Base-by-base conservation (phyloP, 37 sponge, comb jelly and placozoan species). In the Beroe ovata region DNA sequence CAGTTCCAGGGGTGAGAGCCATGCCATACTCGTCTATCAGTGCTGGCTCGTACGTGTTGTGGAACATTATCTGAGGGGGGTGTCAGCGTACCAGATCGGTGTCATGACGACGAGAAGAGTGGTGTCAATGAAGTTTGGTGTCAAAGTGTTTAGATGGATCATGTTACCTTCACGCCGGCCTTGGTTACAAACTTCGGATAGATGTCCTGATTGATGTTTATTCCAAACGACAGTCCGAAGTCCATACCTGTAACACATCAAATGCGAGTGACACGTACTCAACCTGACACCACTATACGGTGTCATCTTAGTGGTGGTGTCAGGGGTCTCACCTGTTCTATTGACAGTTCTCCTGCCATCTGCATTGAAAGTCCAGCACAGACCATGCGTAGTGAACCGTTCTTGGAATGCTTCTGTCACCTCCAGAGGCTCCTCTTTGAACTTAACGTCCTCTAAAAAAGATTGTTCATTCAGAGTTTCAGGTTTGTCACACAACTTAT, bases 31-130 rank as follows among this genome's bases (percentile, higher is more conserved):
- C 71, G 38, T 71, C 71, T 20, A 71, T 71, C 71, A 11, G 8
- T 35, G 71, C 71, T 20, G 71, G 71, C 38, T 71, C 71, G 71
- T 71, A 71, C 38, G 18, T 35, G 38, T 71, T 71, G 38, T 71
- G 71, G 38, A 71, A 71, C 71, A 71, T 71, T 38, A 71, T 38
- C 71, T 71, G 71, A 62, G 26, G 59, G n/a, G n/a, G n/a, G n/a
- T n/a, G n/a, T n/a, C n/a, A n/a, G n/a, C n/a, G n/a, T n/a, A n/a
- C n/a, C n/a, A n/a, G n/a, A n/a, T n/a, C n/a, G n/a, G n/a, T n/a
- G n/a, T n/a, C n/a, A n/a, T n/a, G n/a, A n/a, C n/a, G n/a, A n/a
- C n/a, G n/a, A n/a, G n/a, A n/a, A n/a, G n/a, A n/a, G n/a, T n/a
- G n/a, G n/a, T n/a, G n/a, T n/a, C n/a, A n/a, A n/a, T n/a, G n/a